Base-by-base conservation (phyloP, 2,113 vertebrate genomes). In the Corythornis madagascariensis region DNA sequence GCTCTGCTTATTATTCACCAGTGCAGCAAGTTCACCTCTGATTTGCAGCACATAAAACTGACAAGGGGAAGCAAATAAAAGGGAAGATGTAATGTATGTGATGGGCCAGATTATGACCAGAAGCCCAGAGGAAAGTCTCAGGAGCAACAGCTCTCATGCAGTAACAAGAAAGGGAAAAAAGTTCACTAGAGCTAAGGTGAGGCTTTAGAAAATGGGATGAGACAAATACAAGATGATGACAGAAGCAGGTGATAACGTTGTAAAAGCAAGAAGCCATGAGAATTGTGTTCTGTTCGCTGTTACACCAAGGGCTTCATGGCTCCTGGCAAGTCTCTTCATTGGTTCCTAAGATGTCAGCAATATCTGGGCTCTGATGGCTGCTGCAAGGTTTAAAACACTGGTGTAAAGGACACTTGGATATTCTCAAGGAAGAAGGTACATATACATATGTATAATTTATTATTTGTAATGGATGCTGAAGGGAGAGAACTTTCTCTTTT, bases 381-480 rank as follows among this genome's bases (percentile, higher is more conserved):
- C n/a, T 16, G 33, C n/a, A 72, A 43, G 48, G 48, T 55, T 82
- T 87, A 87, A 79, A 85, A 70, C 48, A 61, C 48, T 71, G 5
- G 63, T 56, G 43, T 20, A 60, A 86, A 91, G 43, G 59, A 42
- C 29, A 2, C 25, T 65, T 40, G 35, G 31, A 40, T 40, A 29
- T 12, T 60, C 75, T 76, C 67, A 65, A 73, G 78, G 52, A 80
- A 63, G 22, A 53, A 83, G 31, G n/a, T 56, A 47, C 40, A 29
- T 6, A 52, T 2, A 40, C 4, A 16, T 20, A 76, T 80, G n/a
- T 72, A 79, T 93, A 85, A 96, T 96, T 94, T 57, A 95, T 79
- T 79, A 35, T 57, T 57, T 83, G 71, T 61, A 93, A 81, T 88
- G 63, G 67, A 24, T 73, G 50, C 71, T 73, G 79, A 93, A 88